phyloP scores from a whole-genome alignment of 2,113 vertebrate genomes.

The Pimephales promelas region DNA sequence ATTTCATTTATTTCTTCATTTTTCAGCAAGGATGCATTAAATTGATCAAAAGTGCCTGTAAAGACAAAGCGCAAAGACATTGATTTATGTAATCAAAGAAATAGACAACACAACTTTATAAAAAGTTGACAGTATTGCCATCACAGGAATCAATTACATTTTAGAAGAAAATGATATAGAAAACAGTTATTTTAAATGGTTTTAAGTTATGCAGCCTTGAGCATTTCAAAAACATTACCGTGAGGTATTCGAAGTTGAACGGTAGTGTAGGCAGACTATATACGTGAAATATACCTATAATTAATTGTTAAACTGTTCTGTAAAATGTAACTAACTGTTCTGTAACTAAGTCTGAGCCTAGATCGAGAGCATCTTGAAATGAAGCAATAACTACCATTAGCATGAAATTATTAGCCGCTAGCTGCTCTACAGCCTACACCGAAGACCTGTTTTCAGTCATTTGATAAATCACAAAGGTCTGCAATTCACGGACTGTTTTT shows the following conservation, averaged over 20 bases:
- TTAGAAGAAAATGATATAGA: too few relatives aligned
- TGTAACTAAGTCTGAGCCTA: slow-evolving; percentile 23
- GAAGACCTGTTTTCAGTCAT: not conserved
- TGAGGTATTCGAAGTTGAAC: not conserved
- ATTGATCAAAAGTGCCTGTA: not conserved
- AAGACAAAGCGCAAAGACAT: not conserved
- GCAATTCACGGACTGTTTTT: not conserved
- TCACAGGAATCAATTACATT: too few relatives aligned
- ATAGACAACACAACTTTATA: too few relatives aligned
- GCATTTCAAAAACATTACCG: not conserved
- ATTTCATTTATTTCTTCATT: not conserved
- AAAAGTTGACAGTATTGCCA: not conserved
- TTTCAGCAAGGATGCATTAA: not conserved
- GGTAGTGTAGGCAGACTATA: not conserved
- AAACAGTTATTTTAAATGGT: too few relatives aligned
- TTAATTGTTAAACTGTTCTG: not conserved
- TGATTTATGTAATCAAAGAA: not conserved
- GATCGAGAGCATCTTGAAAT: not conserved
- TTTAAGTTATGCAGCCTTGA: too few relatives aligned
- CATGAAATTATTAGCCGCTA: not conserved
- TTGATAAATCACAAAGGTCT: not conserved
- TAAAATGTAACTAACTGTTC: slow-evolving; percentile 30
- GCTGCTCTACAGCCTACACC: not conserved
- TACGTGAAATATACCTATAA: not conserved
- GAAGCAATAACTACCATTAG: not conserved